Base-by-base conservation (phyloP, 2,888 invertebrate species). In the Athalia circularis region DNA sequence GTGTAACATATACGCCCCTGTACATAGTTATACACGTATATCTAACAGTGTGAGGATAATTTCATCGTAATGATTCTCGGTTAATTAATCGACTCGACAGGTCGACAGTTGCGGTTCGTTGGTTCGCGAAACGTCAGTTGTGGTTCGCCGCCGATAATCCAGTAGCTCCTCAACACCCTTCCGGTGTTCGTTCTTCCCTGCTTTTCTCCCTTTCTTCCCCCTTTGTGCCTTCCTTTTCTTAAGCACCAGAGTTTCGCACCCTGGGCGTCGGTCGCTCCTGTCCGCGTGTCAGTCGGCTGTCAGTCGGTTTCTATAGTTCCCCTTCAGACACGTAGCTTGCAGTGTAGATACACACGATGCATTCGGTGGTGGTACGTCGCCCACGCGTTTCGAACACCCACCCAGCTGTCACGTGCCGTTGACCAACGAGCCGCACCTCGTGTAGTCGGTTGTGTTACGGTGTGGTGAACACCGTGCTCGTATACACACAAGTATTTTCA, bases 91-190 rank as follows among this genome's bases (percentile, higher is more conserved):
- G n/a, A 75, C n/a, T 47, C 75, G 50, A 75, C 62, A 75, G 50
- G 50, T 75, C 62, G 62, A 74, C 74, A 74, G 62, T 62, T 62
- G 61, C 62, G 74, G 50, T 62, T 62, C 61, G 74, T 62, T 62
- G 48, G 62, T 11, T 74, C 62, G 64, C 75, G 50, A 82, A 80
- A 81, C 82, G 88, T 88, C 89, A 88, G 88, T 86, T 87, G 89
- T 84, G 89, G 88, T 86, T 85, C 79, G 84, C 65, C 77, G 52
- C 76, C 9, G 64, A 74, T 29, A 29, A 29, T 62, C 29, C 43
- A 50, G 50, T 64, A 52, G 47, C 59, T 76, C 45, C 29, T 29
- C 29, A 8, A 64, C 74, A 65, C 76, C 76, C 64, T 64, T 52
- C 64, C 7, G 11, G 9, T 4, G 52, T 43, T 54, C 6, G 29